Evolutionary conservation across 2,113 vertebrate species (phyloP).

Genomic region (Paramisgurnus dabryanus): DNA sequence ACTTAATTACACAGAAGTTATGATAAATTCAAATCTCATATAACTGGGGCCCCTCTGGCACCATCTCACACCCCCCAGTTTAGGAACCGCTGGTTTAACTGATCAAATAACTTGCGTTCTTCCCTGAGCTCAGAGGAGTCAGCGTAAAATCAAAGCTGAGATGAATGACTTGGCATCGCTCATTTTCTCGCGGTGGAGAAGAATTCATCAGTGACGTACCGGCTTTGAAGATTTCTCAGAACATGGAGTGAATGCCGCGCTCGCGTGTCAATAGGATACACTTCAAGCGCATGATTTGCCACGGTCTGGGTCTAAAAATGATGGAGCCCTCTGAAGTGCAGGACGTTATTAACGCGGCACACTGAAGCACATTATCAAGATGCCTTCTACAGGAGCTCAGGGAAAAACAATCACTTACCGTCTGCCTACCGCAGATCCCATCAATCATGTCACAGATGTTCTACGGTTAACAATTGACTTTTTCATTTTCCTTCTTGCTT

Average conservation of each 20-base stretch:
- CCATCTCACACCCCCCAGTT: no score
- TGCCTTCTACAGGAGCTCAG: conserved; percentile 47
- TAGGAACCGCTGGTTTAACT: no score
- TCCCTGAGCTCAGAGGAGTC: background rate
- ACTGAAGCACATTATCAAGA: conserved; percentile 62
- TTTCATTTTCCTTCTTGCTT: conserved; percentile 13
- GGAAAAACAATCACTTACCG: conserved; percentile 63
- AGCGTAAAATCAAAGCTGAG: conserved; percentile 3
- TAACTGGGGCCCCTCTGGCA: no score
- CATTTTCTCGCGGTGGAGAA: conserved; percentile 2
- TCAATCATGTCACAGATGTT: conserved; percentile 45
- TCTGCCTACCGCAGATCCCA: conserved; percentile 35
- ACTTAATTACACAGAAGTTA: no score
- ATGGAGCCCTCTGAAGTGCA: conserved; percentile 61
- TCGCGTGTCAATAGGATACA: conserved; percentile 8
- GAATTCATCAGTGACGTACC: background rate
- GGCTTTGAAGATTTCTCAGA: background rate
- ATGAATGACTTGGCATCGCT: conserved; percentile 4
- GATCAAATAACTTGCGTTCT: background rate
- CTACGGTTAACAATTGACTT: conserved; percentile 38
- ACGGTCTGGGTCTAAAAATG: conserved; percentile 45
- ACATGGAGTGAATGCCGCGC: conserved; percentile 1
- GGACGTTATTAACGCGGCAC: conserved; percentile 70
- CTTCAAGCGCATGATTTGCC: conserved; percentile 26
- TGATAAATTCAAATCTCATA: no score